phyloP scores from a whole-genome alignment of 2,888 invertebrate species.

The Syritta pipiens region DNA sequence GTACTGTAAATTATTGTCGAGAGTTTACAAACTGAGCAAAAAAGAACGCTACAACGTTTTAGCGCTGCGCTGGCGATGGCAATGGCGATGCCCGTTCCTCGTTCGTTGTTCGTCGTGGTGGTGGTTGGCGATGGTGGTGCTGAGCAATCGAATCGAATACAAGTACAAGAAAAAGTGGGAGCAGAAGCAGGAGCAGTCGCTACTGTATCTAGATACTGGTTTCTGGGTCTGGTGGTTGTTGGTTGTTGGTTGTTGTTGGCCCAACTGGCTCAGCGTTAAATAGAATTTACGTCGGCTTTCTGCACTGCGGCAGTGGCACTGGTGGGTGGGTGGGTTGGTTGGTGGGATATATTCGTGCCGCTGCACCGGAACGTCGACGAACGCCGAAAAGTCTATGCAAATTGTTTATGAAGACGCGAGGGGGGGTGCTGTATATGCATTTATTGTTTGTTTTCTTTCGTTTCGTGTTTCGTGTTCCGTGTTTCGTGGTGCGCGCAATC shows the following conservation, averaged over 20 bases:
- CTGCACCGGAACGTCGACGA: conserved; percentile 48
- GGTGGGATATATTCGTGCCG: conserved; percentile 25
- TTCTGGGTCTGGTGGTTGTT: conserved; percentile 16
- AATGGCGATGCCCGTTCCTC: no score
- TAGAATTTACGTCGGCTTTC: conserved; percentile 30
- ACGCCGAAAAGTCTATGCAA: conserved; percentile 58
- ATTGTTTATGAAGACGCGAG: conserved; percentile 47
- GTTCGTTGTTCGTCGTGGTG: no score
- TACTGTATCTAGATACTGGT: conserved; percentile 61
- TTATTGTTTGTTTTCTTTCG: conserved; percentile 55
- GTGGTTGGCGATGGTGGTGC: conserved; percentile 14
- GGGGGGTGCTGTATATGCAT: conserved; percentile 32
- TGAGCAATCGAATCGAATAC: conserved; percentile 54
- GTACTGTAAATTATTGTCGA: conserved; percentile 71
- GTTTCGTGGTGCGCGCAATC: conserved; percentile 62
- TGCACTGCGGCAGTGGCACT: conserved; percentile 56
- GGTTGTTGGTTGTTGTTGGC: conserved; percentile 45
- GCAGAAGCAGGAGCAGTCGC: no score
- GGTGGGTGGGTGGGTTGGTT: conserved; percentile 12
- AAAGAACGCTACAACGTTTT: conserved; percentile 35
- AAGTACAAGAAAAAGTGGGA: no score
- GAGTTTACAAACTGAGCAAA: conserved; percentile 72
- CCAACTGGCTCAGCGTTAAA: conserved; percentile 36
- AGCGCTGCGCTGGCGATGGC: conserved; percentile 32
- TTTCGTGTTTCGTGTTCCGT: conserved; percentile 44